Conservation (phyloP, 2,797 vertebrate genomes). For the Bovichtus variegatus region DNA sequence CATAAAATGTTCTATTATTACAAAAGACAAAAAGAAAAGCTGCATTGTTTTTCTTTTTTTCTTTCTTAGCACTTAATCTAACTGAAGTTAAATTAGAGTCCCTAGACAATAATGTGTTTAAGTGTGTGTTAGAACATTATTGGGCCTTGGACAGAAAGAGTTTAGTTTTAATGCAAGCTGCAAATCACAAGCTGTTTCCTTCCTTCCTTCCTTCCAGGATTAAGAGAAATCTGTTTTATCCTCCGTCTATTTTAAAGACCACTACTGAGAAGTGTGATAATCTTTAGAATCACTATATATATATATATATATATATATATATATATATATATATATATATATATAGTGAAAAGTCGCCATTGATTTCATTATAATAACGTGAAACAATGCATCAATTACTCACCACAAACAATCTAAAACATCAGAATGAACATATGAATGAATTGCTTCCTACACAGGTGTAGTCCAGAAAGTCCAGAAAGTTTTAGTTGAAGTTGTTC, state of each 20-base stretch:
- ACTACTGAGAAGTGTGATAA: background rate
- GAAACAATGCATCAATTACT: background rate
- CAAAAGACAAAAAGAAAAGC: background rate
- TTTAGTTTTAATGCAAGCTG: background rate
- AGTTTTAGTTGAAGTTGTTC: background rate
- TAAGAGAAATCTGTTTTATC: background rate
- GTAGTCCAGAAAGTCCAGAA: background rate
- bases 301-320: no score
- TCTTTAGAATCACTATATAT: background rate
- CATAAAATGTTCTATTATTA: background rate
- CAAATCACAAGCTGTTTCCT: background rate
- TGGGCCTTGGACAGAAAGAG: background rate
- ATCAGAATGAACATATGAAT: background rate
- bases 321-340: no score
- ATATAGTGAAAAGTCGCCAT: background rate
- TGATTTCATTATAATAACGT: background rate
- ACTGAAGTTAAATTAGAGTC: background rate
- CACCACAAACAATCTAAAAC: background rate
- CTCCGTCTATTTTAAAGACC: constrained; percentile 11
- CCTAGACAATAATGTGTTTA: background rate
- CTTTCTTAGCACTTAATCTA: background rate
- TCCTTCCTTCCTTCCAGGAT: background rate
- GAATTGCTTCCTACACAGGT: no score
- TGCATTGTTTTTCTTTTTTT: background rate
- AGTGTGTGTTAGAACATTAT: background rate